Evolutionary conservation across 2,113 vertebrate genomes (phyloP), one percentile per base, ranked within the genome.

Genomic region (Chloebia gouldiae): DNA sequence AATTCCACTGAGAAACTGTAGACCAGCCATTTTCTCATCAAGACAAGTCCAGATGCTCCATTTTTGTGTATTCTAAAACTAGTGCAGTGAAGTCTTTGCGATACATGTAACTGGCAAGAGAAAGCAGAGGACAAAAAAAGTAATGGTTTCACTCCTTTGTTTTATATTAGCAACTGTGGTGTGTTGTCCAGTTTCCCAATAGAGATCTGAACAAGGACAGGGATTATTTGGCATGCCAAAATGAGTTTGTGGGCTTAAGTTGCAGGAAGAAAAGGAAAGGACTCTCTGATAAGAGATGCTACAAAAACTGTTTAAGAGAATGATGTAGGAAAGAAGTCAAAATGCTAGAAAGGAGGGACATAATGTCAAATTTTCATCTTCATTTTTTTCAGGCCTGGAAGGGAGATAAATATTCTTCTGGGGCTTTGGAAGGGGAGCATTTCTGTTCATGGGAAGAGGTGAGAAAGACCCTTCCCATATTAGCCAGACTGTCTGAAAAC

Each of bases 21-120:
- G 88, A 93, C 57, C 79, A 97, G 97, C 96, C 77, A 96, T 97
- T 94, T 95, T 97, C 96, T 97, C 90, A 92, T 97, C 96, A 97
- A 96, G 96, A 96, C 60, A 81, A 97, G 85, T 91, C 90, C 94
- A 96, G 95, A 96, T 96, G 92, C 84, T 95, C 88, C 28, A 6
- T 96, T 97, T 96, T 91, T 81, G 61, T 93, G 70, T 69, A 50
- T 66, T 96, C 96, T 87, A 51, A 97, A 97, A 95, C 81, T 61
- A 90, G 57, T 44, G 10, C 70, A 77, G 79, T 77, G 54, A 96
- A 96, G 68, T 95, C 81, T 97, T 91, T 60, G 70, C 92, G 54
- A 88, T 54, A 73, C 24, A 68, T 16, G 12, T 92, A 92, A 92
- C 66, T 93, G 90, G 81, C 80, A 95, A 93, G 59, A 96, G 81